These are phyloP conservation scores for Hipposideros larvatus DNA, from an alignment of 2,797 vertebrate species.

Conservation along the genomic window DNA sequence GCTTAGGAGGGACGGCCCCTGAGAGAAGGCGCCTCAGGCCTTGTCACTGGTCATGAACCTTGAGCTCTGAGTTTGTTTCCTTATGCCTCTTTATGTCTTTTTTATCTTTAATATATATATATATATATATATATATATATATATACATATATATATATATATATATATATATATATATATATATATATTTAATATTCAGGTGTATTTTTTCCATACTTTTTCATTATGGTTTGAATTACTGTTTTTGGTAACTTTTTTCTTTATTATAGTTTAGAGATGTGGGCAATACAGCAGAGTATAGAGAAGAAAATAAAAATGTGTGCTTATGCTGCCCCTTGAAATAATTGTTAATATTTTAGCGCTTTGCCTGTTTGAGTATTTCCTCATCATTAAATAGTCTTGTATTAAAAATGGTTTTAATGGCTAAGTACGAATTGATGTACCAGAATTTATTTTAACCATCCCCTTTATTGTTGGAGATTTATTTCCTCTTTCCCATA, in stretches of 20 bases:
- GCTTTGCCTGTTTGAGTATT: neutral
- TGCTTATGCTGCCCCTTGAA: neutral
- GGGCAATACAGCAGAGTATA: neutral
- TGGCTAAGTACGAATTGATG: neutral
- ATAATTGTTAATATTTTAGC: neutral
- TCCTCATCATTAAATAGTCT: neutral
- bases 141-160: too few species aligned
- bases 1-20: accelerated
- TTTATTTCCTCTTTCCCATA: neutral
- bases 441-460: neutral
- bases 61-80: neutral
- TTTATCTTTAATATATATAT: neutral
- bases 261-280: neutral
- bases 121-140: too few species aligned
- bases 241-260: neutral
- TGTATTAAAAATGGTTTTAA: slow-evolving; percentile 24
- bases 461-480: neutral
- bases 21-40: neutral
- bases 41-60: neutral
- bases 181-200: neutral
- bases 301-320: neutral
- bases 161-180: too few species aligned
- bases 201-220: neutral
- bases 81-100: neutral
- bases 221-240: neutral